Percentiles rank a stretch among this genome's conserved stretches.
phyloP scores from a whole-genome alignment of 2,888 invertebrate genomes.

The Drosophila borealis region DNA sequence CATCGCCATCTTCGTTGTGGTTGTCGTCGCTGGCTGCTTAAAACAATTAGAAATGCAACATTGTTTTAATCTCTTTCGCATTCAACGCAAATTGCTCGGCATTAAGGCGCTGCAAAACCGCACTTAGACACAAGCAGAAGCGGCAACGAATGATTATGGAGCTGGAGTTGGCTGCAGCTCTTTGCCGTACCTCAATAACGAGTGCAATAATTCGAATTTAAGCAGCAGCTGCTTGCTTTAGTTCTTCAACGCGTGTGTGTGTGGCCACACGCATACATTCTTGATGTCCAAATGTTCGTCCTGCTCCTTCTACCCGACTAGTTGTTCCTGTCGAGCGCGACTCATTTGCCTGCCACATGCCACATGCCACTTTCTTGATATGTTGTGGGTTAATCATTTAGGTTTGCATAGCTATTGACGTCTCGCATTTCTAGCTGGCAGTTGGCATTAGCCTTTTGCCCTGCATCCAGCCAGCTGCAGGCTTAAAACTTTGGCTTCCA shows the following conservation, averaged over 20 bases:
- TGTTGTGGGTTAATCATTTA: constrained; percentile 11
- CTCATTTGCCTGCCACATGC: background rate
- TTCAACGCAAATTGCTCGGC: constrained; percentile 81
- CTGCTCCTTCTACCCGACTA: background rate
- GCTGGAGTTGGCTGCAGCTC: constrained; percentile 3
- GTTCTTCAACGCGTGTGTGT: too few species aligned
- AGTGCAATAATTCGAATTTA: constrained; percentile 76
- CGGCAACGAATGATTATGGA: constrained; percentile 31
- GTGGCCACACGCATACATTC: constrained; percentile 30
- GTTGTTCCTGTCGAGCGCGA: too few species aligned
- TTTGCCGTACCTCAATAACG: constrained; percentile 34
- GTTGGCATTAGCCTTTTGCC: background rate
- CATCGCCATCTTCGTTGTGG: constrained; percentile 8
- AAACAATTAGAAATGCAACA: constrained; percentile 80
- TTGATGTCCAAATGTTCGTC: constrained; percentile 28
- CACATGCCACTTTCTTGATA: background rate
- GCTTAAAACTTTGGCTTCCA: constrained; percentile 10
- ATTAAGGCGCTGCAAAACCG: constrained; percentile 69
- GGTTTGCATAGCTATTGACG: constrained; percentile 9
- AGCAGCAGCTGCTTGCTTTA: constrained; percentile 34
- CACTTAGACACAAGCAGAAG: constrained; percentile 49
- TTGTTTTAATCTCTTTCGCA: constrained; percentile 81
- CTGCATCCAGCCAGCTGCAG: constrained; percentile 1
- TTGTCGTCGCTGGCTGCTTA: constrained; percentile 63
- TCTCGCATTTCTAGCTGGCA: constrained; percentile 8